A percentile compares a stretch with the other conserved stretches of the same genome.
These are phyloP conservation scores for Amazona finschi DNA, from an alignment of 2,797 vertebrate genomes.

Conservation along the genomic window DNA sequence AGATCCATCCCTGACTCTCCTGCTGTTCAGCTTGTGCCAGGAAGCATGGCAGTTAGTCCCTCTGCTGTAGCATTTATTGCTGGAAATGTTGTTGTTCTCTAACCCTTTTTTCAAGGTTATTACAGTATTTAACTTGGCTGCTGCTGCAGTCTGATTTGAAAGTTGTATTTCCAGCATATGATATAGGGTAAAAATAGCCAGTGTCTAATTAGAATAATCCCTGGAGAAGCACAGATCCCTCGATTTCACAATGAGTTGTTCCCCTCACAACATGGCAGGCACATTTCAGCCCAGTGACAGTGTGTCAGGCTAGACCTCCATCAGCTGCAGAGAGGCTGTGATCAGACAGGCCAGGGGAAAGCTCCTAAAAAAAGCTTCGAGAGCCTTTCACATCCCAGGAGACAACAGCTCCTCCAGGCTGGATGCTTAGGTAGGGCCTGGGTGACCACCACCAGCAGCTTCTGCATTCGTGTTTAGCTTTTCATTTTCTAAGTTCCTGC, in stretches of 20 bases:
- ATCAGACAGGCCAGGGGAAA: not conserved
- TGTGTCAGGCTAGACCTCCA: not conserved
- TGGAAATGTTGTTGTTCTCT: slow-evolving; percentile 5
- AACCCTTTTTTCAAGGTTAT: slow-evolving; percentile 47
- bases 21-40: not conserved
- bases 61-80: not conserved
- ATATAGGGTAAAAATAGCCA: slow-evolving; percentile 44
- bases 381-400: not conserved
- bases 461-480: not conserved
- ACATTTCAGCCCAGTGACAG: not conserved
- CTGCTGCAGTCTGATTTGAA: not conserved
- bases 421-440: not conserved
- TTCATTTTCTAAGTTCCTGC: not conserved
- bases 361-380: not conserved
- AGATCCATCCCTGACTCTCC: not conserved
- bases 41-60: not conserved
- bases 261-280: not conserved
- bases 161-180: slow-evolving; percentile 6
- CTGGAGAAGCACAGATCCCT: slow-evolving; percentile 8
- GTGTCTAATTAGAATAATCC: slow-evolving; percentile 21
- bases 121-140: slow-evolving; percentile 52
- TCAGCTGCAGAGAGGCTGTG: not conserved
- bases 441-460: not conserved
- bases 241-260: not conserved
- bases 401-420: not conserved